Percentiles rank a stretch among this genome's conserved stretches.
Evolutionary conservation across 2,113 vertebrate genomes (phyloP).

Genomic region (Dasyurus viverrinus): DNA sequence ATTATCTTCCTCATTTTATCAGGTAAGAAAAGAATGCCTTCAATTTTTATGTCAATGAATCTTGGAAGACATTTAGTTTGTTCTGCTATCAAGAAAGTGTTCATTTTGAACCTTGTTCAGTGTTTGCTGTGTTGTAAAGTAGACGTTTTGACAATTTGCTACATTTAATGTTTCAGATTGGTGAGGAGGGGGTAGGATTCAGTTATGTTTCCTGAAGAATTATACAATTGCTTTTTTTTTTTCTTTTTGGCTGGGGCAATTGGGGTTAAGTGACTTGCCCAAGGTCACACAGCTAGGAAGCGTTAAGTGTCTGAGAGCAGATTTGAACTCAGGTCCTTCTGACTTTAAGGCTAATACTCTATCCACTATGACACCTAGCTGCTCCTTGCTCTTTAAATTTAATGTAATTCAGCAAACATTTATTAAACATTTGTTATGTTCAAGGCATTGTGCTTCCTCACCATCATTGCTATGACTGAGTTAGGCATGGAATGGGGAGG

Average conservation of each 20-base stretch:
- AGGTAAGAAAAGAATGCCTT: neutral
- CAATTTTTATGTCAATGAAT: neutral
- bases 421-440: neutral
- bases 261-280: too few relatives aligned
- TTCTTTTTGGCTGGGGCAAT: neutral
- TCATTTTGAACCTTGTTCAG: fast-evolving
- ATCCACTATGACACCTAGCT: too few relatives aligned
- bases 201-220: neutral
- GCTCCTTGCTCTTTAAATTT: neutral
- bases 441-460: neutral
- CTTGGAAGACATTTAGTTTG: neutral
- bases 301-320: too few relatives aligned
- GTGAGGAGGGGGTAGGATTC: neutral
- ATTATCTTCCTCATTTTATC: neutral
- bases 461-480: neutral
- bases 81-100: neutral
- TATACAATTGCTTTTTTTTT: neutral
- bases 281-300: too few relatives aligned
- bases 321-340: too few relatives aligned
- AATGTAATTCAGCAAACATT: neutral
- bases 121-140: neutral
- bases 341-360: too few relatives aligned
- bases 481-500: neutral
- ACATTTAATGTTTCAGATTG: neutral
- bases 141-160: neutral